phyloP scores from a whole-genome alignment of 1,140 invertebrate genomes.

The Heliothis subflexa region DNA sequence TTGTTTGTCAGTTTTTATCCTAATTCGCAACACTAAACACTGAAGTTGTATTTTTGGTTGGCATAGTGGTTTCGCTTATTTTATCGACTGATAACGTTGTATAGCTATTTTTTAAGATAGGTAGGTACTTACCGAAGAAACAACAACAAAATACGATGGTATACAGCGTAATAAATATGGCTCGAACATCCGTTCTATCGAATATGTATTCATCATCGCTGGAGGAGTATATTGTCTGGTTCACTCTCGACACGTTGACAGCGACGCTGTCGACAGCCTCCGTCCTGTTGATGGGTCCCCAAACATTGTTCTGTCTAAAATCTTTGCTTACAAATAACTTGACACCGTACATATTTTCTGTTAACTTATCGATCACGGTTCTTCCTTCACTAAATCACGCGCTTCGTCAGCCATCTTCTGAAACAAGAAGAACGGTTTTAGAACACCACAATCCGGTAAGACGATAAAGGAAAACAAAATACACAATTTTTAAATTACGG shows the following conservation, averaged over 20 bases:
- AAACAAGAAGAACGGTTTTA: constrained; percentile 49
- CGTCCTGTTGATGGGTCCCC: constrained; percentile 61
- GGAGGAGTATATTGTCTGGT: constrained; percentile 63
- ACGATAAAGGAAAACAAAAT: constrained; percentile 17
- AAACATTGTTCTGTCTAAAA: constrained; percentile 54
- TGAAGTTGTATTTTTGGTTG: too few species aligned
- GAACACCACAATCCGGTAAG: neutral
- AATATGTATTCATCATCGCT: constrained; percentile 88
- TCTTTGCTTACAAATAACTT: constrained; percentile 65
- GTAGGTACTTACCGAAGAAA: constrained; percentile 88
- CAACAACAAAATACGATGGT: constrained; percentile 89
- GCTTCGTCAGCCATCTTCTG: constrained; percentile 61
- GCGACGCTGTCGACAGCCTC: constrained; percentile 50
- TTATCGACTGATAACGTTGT: too few species aligned
- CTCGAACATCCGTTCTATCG: constrained; percentile 88
- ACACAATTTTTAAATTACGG: constrained; percentile 16
- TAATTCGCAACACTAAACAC: too few species aligned
- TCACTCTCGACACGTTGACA: constrained; percentile 61
- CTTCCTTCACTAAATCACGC: constrained; percentile 20
- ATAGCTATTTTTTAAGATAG: too few species aligned
- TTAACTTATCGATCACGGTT: constrained; percentile 42
- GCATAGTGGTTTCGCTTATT: too few species aligned
- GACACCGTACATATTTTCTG: constrained; percentile 66
- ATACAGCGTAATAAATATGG: constrained; percentile 89
- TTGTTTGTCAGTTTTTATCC: too few species aligned